Base-by-base conservation (phyloP, 2,888 invertebrate species). In the Apotomis capreana region DNA sequence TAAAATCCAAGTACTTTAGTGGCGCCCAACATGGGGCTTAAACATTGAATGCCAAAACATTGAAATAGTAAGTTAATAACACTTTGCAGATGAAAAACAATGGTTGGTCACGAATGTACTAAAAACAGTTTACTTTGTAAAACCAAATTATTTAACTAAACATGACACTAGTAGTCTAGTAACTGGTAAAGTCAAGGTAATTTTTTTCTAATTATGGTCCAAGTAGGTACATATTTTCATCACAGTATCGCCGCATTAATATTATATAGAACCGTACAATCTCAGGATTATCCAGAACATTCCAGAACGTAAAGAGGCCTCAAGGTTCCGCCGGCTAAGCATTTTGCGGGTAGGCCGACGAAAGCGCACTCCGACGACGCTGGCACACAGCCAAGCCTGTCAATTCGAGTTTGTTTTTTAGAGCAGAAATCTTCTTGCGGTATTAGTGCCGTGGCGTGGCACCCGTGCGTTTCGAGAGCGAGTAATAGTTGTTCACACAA, bases 351-450 rank as follows among this genome's bases (percentile, higher is more conserved):
- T 76, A 75, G 78, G 77, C 79, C 74, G 76, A 83, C 85, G 86
- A 86, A 87, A 86, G 85, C 82, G 78, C 85, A 80, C 87, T 84
- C 81, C 69, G 79, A 77, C 78, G 78, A 81, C 78, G 80, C 82
- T 88, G 88, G 88, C 87, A 73, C 49, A 4, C 49, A 59, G 86
- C 88, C 88, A 88, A 70, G 51, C 12, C 72, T 68, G 72, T 72
- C 72, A 72, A 72, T 72, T 63, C 37, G 62, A 68, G 68, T 68
- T 68, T 68, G 68, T 72, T 72, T 70, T 72, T 68, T 72, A 68
- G 72, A 72, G 71, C 71, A 72, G 68, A 72, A 61, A 68, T 62
- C 68, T 63, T 63, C 71, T 70, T 61, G 70, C 67, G 44, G 62
- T 44, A 68, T 59, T 59, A 63, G 62, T 72, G 64, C 55, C 44